Base-by-base conservation (phyloP, 1,140 invertebrate species). In the Thaumetopoea pityocampa region DNA sequence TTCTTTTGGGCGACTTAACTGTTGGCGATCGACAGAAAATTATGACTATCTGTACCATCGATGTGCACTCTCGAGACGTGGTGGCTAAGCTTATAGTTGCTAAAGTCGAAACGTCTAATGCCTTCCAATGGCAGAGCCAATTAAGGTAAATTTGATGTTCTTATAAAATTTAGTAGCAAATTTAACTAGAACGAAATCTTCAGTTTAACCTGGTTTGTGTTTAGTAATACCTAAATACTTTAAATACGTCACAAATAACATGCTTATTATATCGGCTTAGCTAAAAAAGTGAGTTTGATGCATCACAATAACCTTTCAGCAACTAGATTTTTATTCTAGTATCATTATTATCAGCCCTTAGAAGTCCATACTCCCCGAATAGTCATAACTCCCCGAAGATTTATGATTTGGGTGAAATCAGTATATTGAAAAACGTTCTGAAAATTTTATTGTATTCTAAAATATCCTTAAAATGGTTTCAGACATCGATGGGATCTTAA, bases 1-100 rank as follows among this genome's bases (percentile, higher is more conserved):
- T 96, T 28, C 76, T 98, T 23, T 77, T 96, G 35, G 94, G 94
- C 0, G 93, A 96, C 51, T 79, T 97, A 26, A 90, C 89, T 1
- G 81, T 88, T 2, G 92, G 92, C n/a, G 93, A 97, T 65, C 87
- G 96, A 2, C 95, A 97, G 77, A 97, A 97, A 78, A 96, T 97
- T 52, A 97, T 96, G 93, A 97, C 96, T 0, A 94, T 97, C 51
- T 97, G 96, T 85, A 97, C 96, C 0, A 96, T 97, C 61, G 96
- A 98, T 69, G 96, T 98, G 0, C 92, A 94, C 61, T 94, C 93
- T 6, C 86, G 96, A 63, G 96, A 98, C 72, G 94, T 97, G 6
- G 93, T 97, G 0, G 89, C 89, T 0, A 96, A 94, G 68, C 89
- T 98, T 59, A 95, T 98, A 37, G 43, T 84, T 0, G 87, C 90